Base-by-base conservation (phyloP, 2,113 vertebrate species). In the Erinaceus europaeus region DNA sequence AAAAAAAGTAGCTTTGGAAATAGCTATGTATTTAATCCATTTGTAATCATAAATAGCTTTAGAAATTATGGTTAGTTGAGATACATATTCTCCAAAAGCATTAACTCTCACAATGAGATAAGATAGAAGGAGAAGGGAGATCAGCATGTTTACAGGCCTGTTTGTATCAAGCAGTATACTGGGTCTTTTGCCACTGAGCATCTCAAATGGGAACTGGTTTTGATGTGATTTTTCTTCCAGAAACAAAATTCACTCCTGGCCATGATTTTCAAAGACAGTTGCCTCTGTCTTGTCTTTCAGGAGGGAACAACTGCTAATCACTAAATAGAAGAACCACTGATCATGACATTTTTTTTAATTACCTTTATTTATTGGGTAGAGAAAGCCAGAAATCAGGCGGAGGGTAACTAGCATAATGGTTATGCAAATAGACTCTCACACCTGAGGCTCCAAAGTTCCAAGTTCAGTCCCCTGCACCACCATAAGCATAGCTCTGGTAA, bases 1-100 rank as follows among this genome's bases (percentile, higher is more conserved):
- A 86, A 93, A 94, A 94, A 93, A 84, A 89, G 94, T 4, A 86
- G 34, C 84, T 82, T 18, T 77, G 75, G 77, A 90, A 95, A 84
- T 83, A 78, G 55, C 78, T 78, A 55, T 71, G 48, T 75, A 65
- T 71, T 90, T 93, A 90, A 89, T 81, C 74, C 61, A 87, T 78
- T 81, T 85, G 65, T 72, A 46, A 73, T 87, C 82, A 92, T 57
- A 88, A 90, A 86, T 79, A 65, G 59, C 92, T 90, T 94, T 89
- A 65, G 86, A 83, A 27, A 55, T 89, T 78, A 78, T 67, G 71
- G 78, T 77, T 93, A 87, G 87, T 38, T 89, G 78, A 92, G 84
- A 87, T 86, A 81, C 53, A 62, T 32, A 29, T 18, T 87, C 69
- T 90, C 73, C 76, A 74, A 84, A 84, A 64, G 84, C 50, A 72